Percentiles rank a stretch among this genome's conserved stretches.
Evolutionary conservation across 1,140 invertebrate genomes (phyloP).

Genomic region (Brachionus calyciflorus): DNA sequence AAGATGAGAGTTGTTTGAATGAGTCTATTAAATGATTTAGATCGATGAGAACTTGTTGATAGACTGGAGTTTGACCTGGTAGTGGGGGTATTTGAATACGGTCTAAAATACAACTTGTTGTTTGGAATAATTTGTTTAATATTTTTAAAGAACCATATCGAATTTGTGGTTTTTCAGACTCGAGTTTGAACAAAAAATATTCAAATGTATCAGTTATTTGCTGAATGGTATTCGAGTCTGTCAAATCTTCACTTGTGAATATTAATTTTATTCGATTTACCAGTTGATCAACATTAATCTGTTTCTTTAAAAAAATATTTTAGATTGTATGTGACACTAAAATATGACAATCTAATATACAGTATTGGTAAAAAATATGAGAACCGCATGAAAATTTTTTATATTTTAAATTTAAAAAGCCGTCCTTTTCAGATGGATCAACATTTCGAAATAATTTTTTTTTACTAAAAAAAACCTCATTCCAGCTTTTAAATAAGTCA

Average conservation of each 20-base stretch:
- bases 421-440: too few relatives aligned
- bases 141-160: slow-evolving; percentile 1
- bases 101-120: neutral
- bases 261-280: slow-evolving; percentile 33
- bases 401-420: too few relatives aligned
- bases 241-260: neutral
- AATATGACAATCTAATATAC: too few relatives aligned
- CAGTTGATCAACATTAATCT: neutral
- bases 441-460: too few relatives aligned
- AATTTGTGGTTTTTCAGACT: neutral
- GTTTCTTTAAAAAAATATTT: slow-evolving; percentile 10
- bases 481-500: too few relatives aligned
- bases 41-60: neutral
- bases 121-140: neutral
- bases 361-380: too few relatives aligned
- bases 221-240: neutral
- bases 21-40: neutral
- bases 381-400: too few relatives aligned
- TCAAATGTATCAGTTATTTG: slow-evolving; percentile 29
- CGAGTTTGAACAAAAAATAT: slow-evolving; percentile 7
- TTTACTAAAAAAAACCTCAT: too few relatives aligned
- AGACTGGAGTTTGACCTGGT: neutral
- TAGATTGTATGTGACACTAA: neutral
- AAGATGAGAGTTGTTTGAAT: slow-evolving; percentile 8
- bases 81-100: neutral